These are phyloP conservation scores for Acrobasis suavella DNA, from an alignment of 2,888 invertebrate species.

Conservation along the genomic window DNA sequence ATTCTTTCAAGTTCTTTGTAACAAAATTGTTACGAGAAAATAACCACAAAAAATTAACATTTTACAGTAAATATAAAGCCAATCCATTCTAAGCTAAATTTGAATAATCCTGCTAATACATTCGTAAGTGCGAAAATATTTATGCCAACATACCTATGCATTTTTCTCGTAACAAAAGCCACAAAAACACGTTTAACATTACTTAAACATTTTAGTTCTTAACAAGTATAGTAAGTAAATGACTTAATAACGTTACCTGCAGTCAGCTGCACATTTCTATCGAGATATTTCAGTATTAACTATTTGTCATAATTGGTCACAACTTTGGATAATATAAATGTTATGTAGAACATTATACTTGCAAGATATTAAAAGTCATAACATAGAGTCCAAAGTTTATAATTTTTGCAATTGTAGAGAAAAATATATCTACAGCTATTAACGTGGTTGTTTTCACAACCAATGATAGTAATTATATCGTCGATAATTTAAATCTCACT, in stretches of 20 bases:
- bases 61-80: background rate
- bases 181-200: conserved; percentile 40
- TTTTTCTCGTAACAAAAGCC: conserved; percentile 17
- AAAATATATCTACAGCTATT: too few species aligned
- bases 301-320: background rate
- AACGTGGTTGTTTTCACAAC: background rate
- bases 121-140: background rate
- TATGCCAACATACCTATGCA: too few species aligned
- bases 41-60: background rate
- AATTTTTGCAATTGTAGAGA: too few species aligned
- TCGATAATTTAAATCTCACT: conserved; percentile 5
- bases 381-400: too few species aligned
- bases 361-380: too few species aligned
- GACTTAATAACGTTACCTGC: conserved; percentile 27
- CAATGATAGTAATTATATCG: background rate
- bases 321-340: background rate
- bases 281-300: background rate
- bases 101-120: background rate
- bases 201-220: conserved; percentile 55
- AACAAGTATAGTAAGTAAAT: conserved; percentile 43
- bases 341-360: background rate
- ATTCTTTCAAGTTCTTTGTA: conserved; percentile 38
- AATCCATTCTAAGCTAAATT: background rate
- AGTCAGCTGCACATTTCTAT: background rate
- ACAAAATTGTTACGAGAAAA: conserved; percentile 8